Conservation (phyloP, 92 coral and sea anemone genomes). For the Phenganax stokvisi region DNA sequence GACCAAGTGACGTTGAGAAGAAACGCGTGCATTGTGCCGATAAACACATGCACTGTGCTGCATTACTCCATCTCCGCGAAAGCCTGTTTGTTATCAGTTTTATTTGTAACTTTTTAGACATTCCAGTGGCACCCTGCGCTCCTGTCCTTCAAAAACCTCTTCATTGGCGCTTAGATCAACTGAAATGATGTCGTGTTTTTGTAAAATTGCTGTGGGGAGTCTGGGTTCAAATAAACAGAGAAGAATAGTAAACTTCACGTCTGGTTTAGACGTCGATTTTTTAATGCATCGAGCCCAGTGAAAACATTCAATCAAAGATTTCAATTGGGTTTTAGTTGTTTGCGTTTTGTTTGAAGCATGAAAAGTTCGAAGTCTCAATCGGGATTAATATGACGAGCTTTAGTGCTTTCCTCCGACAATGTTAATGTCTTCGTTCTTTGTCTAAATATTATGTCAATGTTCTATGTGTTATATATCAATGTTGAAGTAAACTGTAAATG, state of each 20-base stretch:
- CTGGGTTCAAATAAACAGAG: background rate
- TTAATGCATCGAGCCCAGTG: too few relatives aligned
- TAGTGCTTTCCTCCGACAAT: background rate
- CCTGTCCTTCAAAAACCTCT: conserved; percentile 61
- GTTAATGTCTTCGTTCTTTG: background rate
- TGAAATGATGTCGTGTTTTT: conserved; percentile 35
- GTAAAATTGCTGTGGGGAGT: background rate
- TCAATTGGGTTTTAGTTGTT: too few relatives aligned
- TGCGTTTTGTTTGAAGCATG: too few relatives aligned
- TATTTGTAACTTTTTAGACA: conserved; percentile 40
- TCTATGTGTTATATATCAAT: background rate
- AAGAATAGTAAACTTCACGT: background rate
- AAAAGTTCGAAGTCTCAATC: too few relatives aligned
- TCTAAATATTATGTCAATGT: background rate
- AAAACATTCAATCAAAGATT: too few relatives aligned
- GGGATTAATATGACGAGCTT: too few relatives aligned
- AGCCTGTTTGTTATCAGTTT: background rate
- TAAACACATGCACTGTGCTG: too few relatives aligned
- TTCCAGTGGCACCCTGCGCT: conserved; percentile 52
- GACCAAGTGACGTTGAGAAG: too few relatives aligned
- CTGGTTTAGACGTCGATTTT: too few relatives aligned
- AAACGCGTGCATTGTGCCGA: too few relatives aligned
- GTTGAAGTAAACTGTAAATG: background rate
- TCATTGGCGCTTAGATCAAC: conserved; percentile 83
- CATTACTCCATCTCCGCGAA: background rate